Base-by-base conservation (phyloP, 92 coral and sea anemone genomes). In the Siderastrea siderea region DNA sequence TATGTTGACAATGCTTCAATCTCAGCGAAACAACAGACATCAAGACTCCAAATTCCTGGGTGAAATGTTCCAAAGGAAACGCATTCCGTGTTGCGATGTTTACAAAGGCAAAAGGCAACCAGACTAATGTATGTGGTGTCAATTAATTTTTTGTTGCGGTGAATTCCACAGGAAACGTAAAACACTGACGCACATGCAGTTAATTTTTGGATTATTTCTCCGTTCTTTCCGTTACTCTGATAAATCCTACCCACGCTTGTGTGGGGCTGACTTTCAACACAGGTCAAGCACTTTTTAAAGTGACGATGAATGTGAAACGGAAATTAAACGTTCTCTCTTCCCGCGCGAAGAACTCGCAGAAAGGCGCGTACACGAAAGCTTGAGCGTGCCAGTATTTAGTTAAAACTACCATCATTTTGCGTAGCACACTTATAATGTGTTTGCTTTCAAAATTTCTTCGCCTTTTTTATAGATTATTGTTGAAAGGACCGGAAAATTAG, bases 51-150 rank as follows among this genome's bases (percentile, higher is more conserved):
- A 44, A 26, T 50, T 84, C 62, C 60, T 49, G 10, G 19, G 9
- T 26, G 62, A 53, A 83, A 72, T 54, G 66, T 44, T 68, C 12
- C 19, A 19, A 44, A 84, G 87, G 73, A 74, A 84, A 83, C 58
- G 81, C 49, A 54, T 85, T 85, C 68, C 89, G 89, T 85, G 89
- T 67, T 67, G 12, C 73, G 58, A 68, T 85, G 89, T 85, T 85
- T 85, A 85, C 89, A 85, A 59, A 85, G 64, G 65, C 70, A 75
- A 57, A 78, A 46, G 89, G 74, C 65, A 75, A 43, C 12, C 77
- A 65, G 89, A 85, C 89, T 62, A 74, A 74, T 61, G 81, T 47
- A 74, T 50, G 44, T 57, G 64, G 50, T 74, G 87, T 73, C 87
- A 84, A 75, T 84, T 71, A 60, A 77, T 61, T 82, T 81, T 84